A percentile compares a stretch with the other conserved stretches of the same genome.
These are phyloP conservation scores for Punctoribates punctum DNA, from an alignment of 2,888 invertebrate genomes.

Conservation along the genomic window DNA sequence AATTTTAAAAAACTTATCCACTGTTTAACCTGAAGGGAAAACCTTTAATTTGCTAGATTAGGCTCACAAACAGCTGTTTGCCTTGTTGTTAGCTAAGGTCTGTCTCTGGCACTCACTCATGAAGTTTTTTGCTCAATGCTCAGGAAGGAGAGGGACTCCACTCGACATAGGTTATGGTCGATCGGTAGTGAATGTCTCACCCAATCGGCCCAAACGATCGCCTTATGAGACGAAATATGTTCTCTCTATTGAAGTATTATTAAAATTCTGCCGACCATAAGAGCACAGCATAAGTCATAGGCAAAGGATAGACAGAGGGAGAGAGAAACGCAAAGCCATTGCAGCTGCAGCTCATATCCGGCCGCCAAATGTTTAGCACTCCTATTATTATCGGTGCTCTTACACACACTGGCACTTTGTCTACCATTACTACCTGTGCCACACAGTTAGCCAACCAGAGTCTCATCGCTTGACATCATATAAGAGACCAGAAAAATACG, in stretches of 20 bases:
- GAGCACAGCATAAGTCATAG: neutral
- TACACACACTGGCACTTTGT: no score
- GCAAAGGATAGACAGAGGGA: neutral
- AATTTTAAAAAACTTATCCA: neutral
- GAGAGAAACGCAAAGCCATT: neutral
- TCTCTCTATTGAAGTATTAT: constrained; percentile 1
- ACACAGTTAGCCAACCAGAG: no score
- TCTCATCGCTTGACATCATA: constrained; percentile 8
- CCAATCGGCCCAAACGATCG: no score
- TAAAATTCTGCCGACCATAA: constrained; percentile 7
- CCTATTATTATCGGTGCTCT: neutral
- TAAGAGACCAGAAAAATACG: neutral
- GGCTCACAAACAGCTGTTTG: neutral
- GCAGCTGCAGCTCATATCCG: constrained; percentile 14
- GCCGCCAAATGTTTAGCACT: neutral
- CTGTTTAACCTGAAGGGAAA: neutral
- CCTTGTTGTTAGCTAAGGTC: neutral
- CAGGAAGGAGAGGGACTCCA: no score
- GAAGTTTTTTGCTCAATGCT: neutral
- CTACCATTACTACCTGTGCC: neutral
- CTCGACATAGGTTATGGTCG: no score
- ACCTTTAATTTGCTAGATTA: neutral
- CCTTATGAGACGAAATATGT: neutral
- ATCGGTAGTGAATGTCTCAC: no score
- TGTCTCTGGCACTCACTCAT: neutral